phyloP scores from a whole-genome alignment of 2,113 vertebrate species.

The Nyctibius bracteatus region DNA sequence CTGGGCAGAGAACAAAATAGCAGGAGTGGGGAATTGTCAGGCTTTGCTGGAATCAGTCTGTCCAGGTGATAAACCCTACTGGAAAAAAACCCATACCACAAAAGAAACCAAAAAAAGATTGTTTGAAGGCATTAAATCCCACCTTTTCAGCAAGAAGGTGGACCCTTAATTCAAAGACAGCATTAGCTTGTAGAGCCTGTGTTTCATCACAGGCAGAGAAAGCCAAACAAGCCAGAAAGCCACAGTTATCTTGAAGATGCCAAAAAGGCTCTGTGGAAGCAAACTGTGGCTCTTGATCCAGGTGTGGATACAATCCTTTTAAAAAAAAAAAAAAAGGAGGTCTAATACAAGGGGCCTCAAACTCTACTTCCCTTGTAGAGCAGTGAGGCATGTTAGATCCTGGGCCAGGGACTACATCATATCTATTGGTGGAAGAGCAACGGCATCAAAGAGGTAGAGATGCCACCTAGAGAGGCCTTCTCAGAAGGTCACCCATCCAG shows the following conservation, averaged over 20 bases:
- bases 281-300: neutral
- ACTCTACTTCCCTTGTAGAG: neutral
- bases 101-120: neutral
- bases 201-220: neutral
- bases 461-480: neutral
- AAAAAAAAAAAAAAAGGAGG: neutral
- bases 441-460: neutral
- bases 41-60: neutral
- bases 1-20: neutral
- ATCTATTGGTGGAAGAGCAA: neutral
- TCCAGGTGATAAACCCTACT: neutral
- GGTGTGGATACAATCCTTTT: neutral
- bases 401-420: neutral
- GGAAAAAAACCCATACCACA: neutral
- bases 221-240: neutral
- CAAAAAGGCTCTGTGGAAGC: neutral
- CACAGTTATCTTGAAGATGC: neutral
- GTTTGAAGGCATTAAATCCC: neutral
- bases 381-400: neutral
- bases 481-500: neutral
- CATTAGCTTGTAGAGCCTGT: neutral
- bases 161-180: neutral
- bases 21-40: neutral
- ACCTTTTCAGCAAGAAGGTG: neutral
- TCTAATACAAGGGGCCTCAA: neutral